Conservation (phyloP, 2,113 vertebrate genomes). For the Podocnemis expansa region DNA sequence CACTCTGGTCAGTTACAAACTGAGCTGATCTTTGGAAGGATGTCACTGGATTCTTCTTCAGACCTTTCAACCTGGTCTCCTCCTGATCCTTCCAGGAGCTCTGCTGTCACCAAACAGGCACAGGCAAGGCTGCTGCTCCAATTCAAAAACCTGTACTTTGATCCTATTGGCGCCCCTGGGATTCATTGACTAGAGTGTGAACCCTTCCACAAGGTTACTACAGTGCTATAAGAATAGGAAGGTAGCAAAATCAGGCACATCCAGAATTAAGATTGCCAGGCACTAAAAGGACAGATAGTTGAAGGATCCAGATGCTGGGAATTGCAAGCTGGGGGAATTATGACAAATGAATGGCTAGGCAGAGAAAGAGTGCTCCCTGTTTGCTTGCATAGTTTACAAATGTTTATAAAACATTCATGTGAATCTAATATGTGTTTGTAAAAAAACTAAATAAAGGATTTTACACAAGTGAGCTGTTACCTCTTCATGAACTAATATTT, state of each 20-base stretch:
- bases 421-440: not conserved
- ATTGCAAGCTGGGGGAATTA: not conserved
- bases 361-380: not conserved
- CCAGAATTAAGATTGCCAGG: not conserved
- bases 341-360: not conserved
- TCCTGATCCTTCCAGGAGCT: too few relatives aligned
- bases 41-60: too few relatives aligned
- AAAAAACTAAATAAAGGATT: not conserved
- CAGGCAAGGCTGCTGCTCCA: too few relatives aligned
- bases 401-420: not conserved
- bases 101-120: too few relatives aligned
- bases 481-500: not conserved
- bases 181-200: too few relatives aligned
- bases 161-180: too few relatives aligned
- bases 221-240: slow-evolving; percentile 41
- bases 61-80: too few relatives aligned
- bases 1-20: too few relatives aligned
- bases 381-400: not conserved
- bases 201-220: too few relatives aligned
- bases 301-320: not conserved
- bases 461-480: not conserved
- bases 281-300: not conserved
- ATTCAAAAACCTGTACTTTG: too few relatives aligned
- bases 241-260: not conserved
- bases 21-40: too few relatives aligned